phyloP scores from a whole-genome alignment of 2,113 vertebrate species.

The Trinectes maculatus region DNA sequence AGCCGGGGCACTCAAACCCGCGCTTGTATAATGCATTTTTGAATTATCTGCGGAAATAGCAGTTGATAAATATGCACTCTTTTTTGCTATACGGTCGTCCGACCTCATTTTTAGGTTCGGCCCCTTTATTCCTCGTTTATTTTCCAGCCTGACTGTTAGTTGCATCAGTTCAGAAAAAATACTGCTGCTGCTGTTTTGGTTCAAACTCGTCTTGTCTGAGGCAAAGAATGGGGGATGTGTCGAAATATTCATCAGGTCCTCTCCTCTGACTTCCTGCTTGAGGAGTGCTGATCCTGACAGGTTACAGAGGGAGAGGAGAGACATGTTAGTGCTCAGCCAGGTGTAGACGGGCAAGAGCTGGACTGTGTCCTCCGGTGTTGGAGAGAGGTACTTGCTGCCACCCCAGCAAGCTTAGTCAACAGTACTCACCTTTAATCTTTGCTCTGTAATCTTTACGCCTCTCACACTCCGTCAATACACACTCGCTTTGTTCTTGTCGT shows the following conservation, averaged over 20 bases:
- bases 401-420: conserved; percentile 72
- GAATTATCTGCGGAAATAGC: conserved; percentile 18
- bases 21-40: conserved; percentile 18
- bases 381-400: conserved; percentile 69
- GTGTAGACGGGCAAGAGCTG: conserved; percentile 41
- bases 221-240: conserved; percentile 45
- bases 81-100: conserved; percentile 10
- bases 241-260: conserved; percentile 63
- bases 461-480: conserved; percentile 74
- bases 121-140: conserved; percentile 9
- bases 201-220: conserved; percentile 43
- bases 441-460: conserved; percentile 70
- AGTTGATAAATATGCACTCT: conserved; percentile 19
- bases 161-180: conserved; percentile 68
- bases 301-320: conserved; percentile 80
- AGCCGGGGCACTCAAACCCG: conserved; percentile 4
- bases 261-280: conserved; percentile 47
- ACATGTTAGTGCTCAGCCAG: conserved; percentile 53
- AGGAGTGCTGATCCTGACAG: conserved; percentile 70
- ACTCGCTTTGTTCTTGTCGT: conserved; percentile 76
- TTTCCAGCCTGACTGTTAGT: conserved; percentile 41
- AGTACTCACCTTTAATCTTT: conserved; percentile 78
- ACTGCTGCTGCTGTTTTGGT: conserved; percentile 55
- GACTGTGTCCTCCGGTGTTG: conserved; percentile 71
- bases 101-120: not conserved